These are phyloP conservation scores for Sesia apiformis DNA, from an alignment of 2,888 invertebrate species.

Conservation along the genomic window DNA sequence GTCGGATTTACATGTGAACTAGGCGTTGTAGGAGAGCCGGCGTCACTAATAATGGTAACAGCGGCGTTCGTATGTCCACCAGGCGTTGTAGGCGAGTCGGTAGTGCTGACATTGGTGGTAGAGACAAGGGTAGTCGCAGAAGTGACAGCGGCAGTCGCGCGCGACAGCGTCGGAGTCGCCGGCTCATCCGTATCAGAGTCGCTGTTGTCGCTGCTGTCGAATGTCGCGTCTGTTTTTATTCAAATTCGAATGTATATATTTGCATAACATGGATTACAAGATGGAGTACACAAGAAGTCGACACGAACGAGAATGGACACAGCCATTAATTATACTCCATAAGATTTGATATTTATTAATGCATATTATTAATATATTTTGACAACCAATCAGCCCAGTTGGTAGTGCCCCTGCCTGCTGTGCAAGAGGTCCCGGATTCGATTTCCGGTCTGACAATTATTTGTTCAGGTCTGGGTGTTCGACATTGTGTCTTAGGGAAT, in stretches of 20 bases:
- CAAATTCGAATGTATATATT: no score
- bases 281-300: neutral
- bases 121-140: neutral
- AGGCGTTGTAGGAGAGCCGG: neutral
- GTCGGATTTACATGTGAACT: no score
- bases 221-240: conserved; percentile 7
- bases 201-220: conserved; percentile 58
- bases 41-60: neutral
- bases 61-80: conserved; percentile 4
- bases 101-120: conserved; percentile 5
- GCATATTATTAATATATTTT: no score
- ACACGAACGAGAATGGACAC: neutral
- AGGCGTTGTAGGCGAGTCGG: neutral
- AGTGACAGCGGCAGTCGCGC: neutral
- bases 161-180: neutral
- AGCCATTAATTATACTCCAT: no score
- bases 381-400: no score
- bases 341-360: no score
- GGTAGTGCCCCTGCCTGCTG: no score
- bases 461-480: no score
- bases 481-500: no score
- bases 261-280: neutral
- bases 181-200: conserved; percentile 38
- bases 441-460: no score
- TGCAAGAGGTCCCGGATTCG: no score